Percentiles rank a stretch among this genome's conserved stretches.
phyloP scores from a whole-genome alignment of 2,888 invertebrate genomes.

The Mystacides longicornis region DNA sequence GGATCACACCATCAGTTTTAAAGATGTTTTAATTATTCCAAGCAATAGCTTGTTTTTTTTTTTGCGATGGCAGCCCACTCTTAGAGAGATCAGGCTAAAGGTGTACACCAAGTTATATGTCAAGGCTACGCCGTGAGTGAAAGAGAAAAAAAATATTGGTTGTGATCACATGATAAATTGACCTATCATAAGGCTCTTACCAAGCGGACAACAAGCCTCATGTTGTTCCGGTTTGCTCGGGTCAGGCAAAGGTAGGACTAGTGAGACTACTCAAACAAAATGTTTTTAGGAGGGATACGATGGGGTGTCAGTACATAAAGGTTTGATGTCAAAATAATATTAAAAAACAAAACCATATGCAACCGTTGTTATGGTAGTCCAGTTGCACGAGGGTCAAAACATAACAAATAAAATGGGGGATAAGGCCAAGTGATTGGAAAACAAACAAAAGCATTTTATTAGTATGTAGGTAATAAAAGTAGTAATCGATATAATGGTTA shows the following conservation, averaged over 20 bases:
- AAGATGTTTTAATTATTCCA: too few relatives aligned
- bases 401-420: conserved; percentile 16
- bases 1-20: neutral
- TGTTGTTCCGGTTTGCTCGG: conserved; percentile 84
- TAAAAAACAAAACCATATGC: conserved; percentile 14
- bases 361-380: conserved; percentile 15
- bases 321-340: too few relatives aligned
- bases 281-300: conserved; percentile 36
- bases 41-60: too few relatives aligned
- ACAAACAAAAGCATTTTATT: conserved; percentile 25
- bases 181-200: conserved; percentile 47
- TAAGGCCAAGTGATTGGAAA: conserved; percentile 21
- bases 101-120: too few relatives aligned
- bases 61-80: too few relatives aligned
- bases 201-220: conserved; percentile 84
- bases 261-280: conserved; percentile 53
- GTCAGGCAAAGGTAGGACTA: conserved; percentile 77
- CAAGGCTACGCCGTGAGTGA: too few relatives aligned
- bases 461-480: conserved; percentile 21
- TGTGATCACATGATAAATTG: conserved; percentile 4
- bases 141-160: too few relatives aligned
- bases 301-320: conserved; percentile 7
- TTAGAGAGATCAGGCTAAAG: too few relatives aligned
- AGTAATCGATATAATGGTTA: conserved; percentile 12
- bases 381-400: conserved; percentile 14